These are phyloP conservation scores for Diadromus collaris DNA, from an alignment of 2,888 invertebrate species.

Conservation along the genomic window DNA sequence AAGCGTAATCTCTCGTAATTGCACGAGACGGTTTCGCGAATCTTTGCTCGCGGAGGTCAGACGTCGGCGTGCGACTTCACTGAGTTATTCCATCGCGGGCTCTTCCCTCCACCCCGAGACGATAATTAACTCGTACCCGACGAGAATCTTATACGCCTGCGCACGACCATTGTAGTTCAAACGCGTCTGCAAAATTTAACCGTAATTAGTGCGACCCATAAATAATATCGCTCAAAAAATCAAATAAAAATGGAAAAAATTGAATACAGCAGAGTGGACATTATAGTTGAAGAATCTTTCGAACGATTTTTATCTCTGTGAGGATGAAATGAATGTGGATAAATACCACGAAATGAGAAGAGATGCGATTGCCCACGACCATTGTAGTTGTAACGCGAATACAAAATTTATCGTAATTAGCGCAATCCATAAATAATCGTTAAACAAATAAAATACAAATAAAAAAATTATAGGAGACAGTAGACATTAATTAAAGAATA, in stretches of 20 bases:
- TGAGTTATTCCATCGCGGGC: neutral
- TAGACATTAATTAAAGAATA: too few relatives aligned
- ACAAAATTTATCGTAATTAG: too few relatives aligned
- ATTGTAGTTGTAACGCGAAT: too few relatives aligned
- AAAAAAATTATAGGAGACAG: too few relatives aligned
- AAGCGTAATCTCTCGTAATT: constrained; percentile 51
- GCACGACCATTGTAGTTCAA: neutral
- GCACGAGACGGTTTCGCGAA: constrained; percentile 10
- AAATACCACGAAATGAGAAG: too few relatives aligned
- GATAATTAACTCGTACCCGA: constrained; percentile 1
- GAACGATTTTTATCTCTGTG: too few relatives aligned
- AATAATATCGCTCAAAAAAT: neutral
- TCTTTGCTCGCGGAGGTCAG: constrained; percentile 4
- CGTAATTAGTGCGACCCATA: neutral
- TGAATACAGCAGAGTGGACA: neutral
- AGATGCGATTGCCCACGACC: too few relatives aligned
- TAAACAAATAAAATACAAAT: too few relatives aligned
- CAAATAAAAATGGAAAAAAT: neutral
- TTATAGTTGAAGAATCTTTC: too few relatives aligned
- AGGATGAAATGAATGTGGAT: too few relatives aligned
- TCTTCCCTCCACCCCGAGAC: neutral
- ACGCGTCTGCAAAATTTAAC: neutral
- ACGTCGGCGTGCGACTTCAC: neutral
- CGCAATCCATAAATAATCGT: too few relatives aligned
- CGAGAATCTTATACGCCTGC: neutral